phyloP scores from a whole-genome alignment of 2,113 vertebrate genomes.

The Oncorhynchus keta region DNA sequence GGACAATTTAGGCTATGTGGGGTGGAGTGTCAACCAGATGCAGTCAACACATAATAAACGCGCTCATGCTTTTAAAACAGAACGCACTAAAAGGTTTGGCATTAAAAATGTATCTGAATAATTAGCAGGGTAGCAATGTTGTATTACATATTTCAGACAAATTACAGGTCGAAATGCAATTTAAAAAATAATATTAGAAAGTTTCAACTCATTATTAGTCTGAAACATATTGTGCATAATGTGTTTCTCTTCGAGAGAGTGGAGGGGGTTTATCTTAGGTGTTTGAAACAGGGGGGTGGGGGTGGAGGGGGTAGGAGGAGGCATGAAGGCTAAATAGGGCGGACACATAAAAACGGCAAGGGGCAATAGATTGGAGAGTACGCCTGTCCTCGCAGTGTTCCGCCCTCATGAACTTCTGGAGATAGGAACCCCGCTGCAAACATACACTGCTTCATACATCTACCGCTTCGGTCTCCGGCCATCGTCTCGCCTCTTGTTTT shows the following conservation, averaged over 20 bases:
- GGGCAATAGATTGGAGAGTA: slow-evolving; percentile 65
- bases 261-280: slow-evolving; percentile 67
- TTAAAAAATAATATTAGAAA: slow-evolving; percentile 32
- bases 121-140: not conserved
- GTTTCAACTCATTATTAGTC: slow-evolving; percentile 24
- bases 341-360: slow-evolving; percentile 77
- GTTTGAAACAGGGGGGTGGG: slow-evolving; percentile 53
- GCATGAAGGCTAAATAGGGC: slow-evolving; percentile 69
- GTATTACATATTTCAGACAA: not conserved
- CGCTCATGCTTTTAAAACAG: not conserved
- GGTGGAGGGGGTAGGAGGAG: slow-evolving; percentile 55
- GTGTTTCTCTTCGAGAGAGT: slow-evolving; percentile 26
- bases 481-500: slow-evolving; percentile 22
- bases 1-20: too few species aligned
- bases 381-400: slow-evolving; percentile 48
- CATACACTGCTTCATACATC: slow-evolving; percentile 6
- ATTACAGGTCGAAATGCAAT: not conserved
- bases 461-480: slow-evolving; percentile 8
- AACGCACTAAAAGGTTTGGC: not conserved
- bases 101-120: not conserved
- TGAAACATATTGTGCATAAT: slow-evolving; percentile 19
- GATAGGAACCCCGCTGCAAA: slow-evolving; percentile 50
- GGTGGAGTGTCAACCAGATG: not conserved
- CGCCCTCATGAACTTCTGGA: slow-evolving; percentile 45
- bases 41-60: not conserved